Evolutionary conservation across 2,888 invertebrate species (phyloP).

Genomic region (Harpalus rufipes): DNA sequence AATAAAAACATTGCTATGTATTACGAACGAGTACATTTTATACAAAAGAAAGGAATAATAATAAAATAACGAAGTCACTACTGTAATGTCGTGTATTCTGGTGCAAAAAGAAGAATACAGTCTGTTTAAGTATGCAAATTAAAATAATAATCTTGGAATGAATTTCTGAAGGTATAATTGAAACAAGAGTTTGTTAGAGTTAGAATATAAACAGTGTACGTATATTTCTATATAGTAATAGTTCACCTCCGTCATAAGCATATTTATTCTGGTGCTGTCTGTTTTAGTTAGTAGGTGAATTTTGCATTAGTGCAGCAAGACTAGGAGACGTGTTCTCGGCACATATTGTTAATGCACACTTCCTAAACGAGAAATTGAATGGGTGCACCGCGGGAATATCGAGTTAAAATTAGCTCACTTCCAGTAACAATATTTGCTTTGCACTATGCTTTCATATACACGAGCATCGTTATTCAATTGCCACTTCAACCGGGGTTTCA

Average conservation of each 20-base stretch:
- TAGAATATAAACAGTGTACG: not conserved
- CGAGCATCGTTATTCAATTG: conserved; percentile 35
- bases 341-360: conserved; percentile 37
- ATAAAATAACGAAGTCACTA: too few species aligned
- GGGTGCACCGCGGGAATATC: conserved; percentile 41
- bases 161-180: too few species aligned
- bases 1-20: too few species aligned
- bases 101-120: too few species aligned
- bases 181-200: not conserved
- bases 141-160: too few species aligned
- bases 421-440: conserved; percentile 46
- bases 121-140: too few species aligned
- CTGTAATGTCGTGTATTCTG: too few species aligned
- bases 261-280: not conserved
- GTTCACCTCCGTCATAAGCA: not conserved
- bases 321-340: not conserved
- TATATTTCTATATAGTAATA: not conserved
- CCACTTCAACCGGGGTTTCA: conserved; percentile 5
- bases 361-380: conserved; percentile 45
- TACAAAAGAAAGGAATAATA: too few species aligned
- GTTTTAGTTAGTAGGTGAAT: not conserved
- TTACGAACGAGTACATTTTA: too few species aligned
- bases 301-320: conserved; percentile 16
- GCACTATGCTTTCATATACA: conserved; percentile 11
- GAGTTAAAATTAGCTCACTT: conserved; percentile 46